A percentile compares a stretch with the other conserved stretches of the same genome.
These are phyloP conservation scores for Malurus cyaneus DNA, from an alignment of 2,113 vertebrate species.

Conservation along the genomic window DNA sequence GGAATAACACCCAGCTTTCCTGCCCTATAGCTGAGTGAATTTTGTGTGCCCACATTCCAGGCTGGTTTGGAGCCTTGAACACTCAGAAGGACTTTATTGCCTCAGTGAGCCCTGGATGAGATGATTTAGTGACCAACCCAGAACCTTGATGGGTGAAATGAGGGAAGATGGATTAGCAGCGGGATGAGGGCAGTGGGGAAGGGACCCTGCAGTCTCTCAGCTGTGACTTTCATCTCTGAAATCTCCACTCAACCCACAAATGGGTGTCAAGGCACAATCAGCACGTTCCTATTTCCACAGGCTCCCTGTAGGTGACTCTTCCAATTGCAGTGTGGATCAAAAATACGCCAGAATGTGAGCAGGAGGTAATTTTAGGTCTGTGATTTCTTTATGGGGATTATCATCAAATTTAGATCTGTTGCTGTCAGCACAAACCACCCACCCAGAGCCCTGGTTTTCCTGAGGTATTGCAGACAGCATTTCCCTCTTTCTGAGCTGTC, in stretches of 20 bases:
- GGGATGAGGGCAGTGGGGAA: too few relatives aligned
- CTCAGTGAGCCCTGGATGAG: not conserved
- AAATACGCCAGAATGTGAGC: not conserved
- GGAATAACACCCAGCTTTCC: not conserved
- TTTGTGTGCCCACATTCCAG: not conserved
- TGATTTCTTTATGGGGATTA: conserved; percentile 1
- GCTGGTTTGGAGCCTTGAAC: not conserved
- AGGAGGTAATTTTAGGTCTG: conserved; percentile 14
- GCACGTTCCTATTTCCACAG: not conserved
- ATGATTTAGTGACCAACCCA: not conserved
- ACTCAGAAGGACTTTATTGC: not conserved
- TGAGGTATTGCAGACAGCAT: not conserved
- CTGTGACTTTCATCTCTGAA: not conserved
- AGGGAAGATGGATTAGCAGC: too few relatives aligned
- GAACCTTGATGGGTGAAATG: not conserved
- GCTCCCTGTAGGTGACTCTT: not conserved
- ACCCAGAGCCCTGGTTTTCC: not conserved
- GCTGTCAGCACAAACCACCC: conserved; percentile 43
- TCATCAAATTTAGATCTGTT: not conserved
- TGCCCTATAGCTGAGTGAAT: accelerated
- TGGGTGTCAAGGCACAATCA: not conserved
- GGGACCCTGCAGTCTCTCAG: not conserved
- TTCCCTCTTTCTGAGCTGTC: not conserved
- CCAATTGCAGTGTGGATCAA: not conserved
- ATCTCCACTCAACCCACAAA: not conserved